Evolutionary conservation across 1,140 invertebrate genomes (phyloP), one percentile per base, ranked within the genome.

Genomic region (Dendrolimus kikuchii): DNA sequence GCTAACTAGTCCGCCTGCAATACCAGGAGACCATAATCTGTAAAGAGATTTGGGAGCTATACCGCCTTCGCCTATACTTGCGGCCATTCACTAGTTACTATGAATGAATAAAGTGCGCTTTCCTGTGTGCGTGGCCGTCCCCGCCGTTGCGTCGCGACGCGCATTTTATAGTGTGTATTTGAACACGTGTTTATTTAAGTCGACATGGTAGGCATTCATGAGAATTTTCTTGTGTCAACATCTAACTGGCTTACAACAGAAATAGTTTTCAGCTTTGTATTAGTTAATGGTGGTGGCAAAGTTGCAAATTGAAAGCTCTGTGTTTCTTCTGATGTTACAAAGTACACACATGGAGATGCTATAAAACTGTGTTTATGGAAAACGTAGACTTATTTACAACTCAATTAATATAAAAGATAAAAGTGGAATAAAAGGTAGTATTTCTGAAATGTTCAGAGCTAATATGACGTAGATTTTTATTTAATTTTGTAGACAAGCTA

Each of bases 201-300:
- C 69, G 71, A 78, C 70, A 68, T 66, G 71, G 68, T 71, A 76
- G 79, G 73, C 79, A 78, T 81, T 82, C 76, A 80, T 81, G 81
- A 80, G 79, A 81, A 85, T 78, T 85, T 72, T 78, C 81, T 77
- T 82, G 68, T 78, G 74, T 80, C 79, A 81, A 85, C 79, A 85
- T 71, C 68, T 68, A 70, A 77, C 68, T 62, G 71, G 72, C 66
- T 69, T 71, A 68, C 64, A 61, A 76, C 81, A 80, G 71, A 81
- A 80, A 85, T 81, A 85, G 68, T 73, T 66, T 60, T 64, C 60
- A 64, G 76, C 73, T 81, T 81, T 81, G 78, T 77, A 69, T 73
- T 80, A 68, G 23, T 23, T 23, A 23, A 3, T 23, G 23, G 23
- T 23, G 23, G 23, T 23, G 23, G 81, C 77, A 64, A 80, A 71